These are phyloP conservation scores for Lithophane leautieri DNA, from an alignment of 2,888 invertebrate genomes.

Conservation along the genomic window DNA sequence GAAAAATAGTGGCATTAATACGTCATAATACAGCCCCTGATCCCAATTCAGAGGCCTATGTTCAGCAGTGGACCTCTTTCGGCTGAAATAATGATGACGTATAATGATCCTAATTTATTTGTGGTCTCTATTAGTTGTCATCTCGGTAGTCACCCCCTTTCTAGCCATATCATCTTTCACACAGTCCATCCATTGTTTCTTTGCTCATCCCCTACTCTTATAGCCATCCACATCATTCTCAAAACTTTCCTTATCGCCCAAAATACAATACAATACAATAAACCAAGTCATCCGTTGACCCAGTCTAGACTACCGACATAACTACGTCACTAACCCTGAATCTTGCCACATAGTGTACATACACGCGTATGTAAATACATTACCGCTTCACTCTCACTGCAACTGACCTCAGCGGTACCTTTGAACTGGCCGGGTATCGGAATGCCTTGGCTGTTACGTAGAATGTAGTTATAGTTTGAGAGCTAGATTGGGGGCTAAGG, in stretches of 20 bases:
- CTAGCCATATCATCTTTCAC: not conserved
- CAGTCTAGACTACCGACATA: constrained; percentile 14
- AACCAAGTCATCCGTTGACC: constrained; percentile 33
- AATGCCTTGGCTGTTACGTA: constrained; percentile 2
- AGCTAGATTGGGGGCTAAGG: constrained; percentile 15
- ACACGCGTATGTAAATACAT: constrained; percentile 57
- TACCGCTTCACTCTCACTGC: constrained; percentile 67
- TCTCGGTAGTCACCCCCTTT: not conserved
- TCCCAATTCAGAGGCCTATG: not conserved
- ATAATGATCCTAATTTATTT: not conserved
- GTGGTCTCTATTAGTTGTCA: not conserved
- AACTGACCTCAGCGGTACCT: constrained; percentile 63
- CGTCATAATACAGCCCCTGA: too few relatives aligned
- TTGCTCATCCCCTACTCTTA: not conserved
- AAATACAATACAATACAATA: not conserved
- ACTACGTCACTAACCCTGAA: constrained; percentile 43
- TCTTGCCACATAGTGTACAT: constrained; percentile 38
- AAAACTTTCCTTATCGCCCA: not conserved
- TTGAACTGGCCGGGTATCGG: constrained; percentile 7
- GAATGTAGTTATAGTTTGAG: constrained; percentile 3
- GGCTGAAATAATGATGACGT: too few relatives aligned
- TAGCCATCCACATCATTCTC: not conserved
- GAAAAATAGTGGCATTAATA: too few relatives aligned
- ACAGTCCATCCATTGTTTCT: not conserved
- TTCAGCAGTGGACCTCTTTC: too few relatives aligned